These are phyloP conservation scores for Saccopteryx bilineata DNA, from an alignment of 2,113 vertebrate genomes.

Conservation along the genomic window DNA sequence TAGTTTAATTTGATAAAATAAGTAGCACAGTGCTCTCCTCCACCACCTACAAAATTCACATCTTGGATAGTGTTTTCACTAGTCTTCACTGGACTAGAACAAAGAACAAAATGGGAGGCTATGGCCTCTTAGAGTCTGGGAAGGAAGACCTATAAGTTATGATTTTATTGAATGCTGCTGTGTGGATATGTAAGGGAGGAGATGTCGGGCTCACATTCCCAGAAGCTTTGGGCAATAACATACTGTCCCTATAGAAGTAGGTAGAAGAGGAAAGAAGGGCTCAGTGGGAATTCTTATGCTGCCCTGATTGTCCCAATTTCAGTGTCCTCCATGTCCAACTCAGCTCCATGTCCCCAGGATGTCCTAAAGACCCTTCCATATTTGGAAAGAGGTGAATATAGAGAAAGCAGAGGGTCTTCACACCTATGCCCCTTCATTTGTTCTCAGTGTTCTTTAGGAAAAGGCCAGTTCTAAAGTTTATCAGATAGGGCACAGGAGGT, in stretches of 20 bases:
- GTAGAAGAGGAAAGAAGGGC: neutral
- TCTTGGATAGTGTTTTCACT: neutral
- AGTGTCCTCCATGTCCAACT: neutral
- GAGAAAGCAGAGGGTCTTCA: slow-evolving; percentile 25
- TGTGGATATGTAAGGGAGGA: neutral
- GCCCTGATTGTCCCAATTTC: neutral
- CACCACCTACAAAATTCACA: neutral
- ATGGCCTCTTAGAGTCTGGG: neutral
- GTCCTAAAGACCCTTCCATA: neutral
- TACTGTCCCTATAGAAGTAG: neutral
- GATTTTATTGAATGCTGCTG: neutral
- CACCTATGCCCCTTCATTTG: neutral
- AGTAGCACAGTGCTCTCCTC: neutral
- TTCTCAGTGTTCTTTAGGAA: neutral
- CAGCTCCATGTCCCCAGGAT: neutral
- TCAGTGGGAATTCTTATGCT: neutral
- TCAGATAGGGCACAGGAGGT: neutral
- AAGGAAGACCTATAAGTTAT: neutral
- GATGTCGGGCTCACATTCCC: neutral
- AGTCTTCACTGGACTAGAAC: neutral
- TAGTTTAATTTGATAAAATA: slow-evolving; percentile 60
- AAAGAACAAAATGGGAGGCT: neutral
- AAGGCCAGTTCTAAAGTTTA: neutral
- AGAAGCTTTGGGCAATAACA: neutral
- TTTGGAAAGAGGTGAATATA: neutral